phyloP scores from a whole-genome alignment of 2,888 invertebrate genomes.

The Pogonocherus hispidulus region DNA sequence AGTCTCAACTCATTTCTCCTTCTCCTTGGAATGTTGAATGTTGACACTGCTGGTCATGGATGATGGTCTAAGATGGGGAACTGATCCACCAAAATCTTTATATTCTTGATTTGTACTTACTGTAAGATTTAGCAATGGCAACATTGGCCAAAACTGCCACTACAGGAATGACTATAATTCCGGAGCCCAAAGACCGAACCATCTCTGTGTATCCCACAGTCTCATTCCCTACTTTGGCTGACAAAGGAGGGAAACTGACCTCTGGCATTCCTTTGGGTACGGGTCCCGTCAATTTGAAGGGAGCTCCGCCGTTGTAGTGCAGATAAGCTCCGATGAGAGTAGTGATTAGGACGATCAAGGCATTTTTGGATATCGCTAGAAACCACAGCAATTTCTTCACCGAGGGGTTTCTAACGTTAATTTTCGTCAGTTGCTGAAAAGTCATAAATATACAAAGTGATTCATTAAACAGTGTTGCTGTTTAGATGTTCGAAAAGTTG shows the following conservation, averaged over 20 bases:
- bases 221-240: conserved; percentile 73
- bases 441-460: too few species aligned
- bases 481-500: too few species aligned
- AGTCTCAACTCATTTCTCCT: too few species aligned
- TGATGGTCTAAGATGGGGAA: too few species aligned
- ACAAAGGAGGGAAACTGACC: conserved; percentile 78
- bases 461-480: too few species aligned
- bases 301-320: conserved; percentile 67
- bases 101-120: too few species aligned
- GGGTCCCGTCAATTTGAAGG: conserved; percentile 76
- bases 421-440: conserved; percentile 75
- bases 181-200: conserved; percentile 80
- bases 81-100: too few species aligned
- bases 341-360: conserved; percentile 79
- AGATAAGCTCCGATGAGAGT: conserved; percentile 65
- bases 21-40: too few species aligned
- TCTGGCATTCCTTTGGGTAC: conserved; percentile 72
- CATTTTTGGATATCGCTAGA: conserved; percentile 83
- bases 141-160: conserved; percentile 92
- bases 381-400: conserved; percentile 78
- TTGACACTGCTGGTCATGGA: too few species aligned
- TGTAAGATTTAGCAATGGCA: conserved; percentile 94
- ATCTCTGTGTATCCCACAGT: conserved; percentile 77
- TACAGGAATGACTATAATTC: conserved; percentile 85
- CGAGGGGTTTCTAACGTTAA: conserved; percentile 67